These are phyloP conservation scores for Linyphia triangularis DNA, from an alignment of 2,888 invertebrate species.

Conservation along the genomic window DNA sequence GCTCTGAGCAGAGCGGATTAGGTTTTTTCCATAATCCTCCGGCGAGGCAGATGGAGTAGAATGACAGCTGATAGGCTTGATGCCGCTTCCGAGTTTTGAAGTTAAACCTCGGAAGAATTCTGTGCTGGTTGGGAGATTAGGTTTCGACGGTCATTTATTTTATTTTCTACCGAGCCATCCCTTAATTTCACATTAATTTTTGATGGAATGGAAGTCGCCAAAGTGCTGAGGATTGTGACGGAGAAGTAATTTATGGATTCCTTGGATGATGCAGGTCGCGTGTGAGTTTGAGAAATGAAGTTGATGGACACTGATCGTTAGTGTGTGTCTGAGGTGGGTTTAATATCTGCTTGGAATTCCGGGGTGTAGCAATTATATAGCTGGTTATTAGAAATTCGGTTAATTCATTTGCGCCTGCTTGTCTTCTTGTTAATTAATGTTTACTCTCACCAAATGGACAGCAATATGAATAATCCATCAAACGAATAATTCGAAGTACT, in stretches of 20 bases:
- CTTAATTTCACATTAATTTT: constrained; percentile 3
- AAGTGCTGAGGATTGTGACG: neutral
- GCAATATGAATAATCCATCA: no score
- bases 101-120: neutral
- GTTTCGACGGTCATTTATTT: constrained; percentile 7
- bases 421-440: no score
- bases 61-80: constrained; percentile 26
- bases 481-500: no score
- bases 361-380: no score
- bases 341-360: neutral
- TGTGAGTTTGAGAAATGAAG: neutral
- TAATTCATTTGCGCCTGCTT: no score
- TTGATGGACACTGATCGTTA: neutral
- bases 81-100: neutral
- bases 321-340: neutral
- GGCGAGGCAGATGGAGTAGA: constrained; percentile 16
- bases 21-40: constrained; percentile 19
- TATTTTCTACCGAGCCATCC: neutral
- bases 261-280: neutral
- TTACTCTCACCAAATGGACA: no score
- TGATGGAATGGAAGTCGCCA: neutral
- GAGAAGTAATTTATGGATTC: neutral
- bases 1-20: constrained; percentile 37
- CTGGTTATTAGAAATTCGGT: no score
- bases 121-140: constrained; percentile 1